Conservation (phyloP, 2,113 vertebrate species). For the Sylvia atricapilla region DNA sequence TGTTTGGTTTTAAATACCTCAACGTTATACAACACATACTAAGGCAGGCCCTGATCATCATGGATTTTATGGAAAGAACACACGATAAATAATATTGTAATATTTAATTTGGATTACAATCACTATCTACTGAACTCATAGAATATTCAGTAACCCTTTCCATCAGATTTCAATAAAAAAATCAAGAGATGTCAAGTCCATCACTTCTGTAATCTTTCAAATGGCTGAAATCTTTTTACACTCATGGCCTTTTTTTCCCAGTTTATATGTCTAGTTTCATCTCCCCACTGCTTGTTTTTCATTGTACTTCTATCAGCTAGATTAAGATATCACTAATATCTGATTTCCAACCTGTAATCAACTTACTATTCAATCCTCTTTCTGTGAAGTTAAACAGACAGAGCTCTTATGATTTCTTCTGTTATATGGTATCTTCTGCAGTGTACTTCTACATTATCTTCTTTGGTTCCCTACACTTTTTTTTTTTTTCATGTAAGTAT, state of each 20-base stretch:
- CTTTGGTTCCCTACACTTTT: accelerated
- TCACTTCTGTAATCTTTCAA: background rate
- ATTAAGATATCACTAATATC: background rate
- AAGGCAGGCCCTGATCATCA: background rate
- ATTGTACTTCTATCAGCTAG: background rate
- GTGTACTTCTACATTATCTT: background rate
- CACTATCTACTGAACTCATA: background rate
- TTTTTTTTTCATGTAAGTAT: background rate
- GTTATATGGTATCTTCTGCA: background rate
- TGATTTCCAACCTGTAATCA: background rate
- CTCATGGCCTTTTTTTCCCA: background rate
- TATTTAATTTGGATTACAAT: background rate
- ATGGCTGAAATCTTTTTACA: background rate
- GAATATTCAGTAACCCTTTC: background rate
- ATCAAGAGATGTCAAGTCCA: background rate
- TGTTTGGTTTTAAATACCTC: background rate
- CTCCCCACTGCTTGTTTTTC: background rate
- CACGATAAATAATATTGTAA: background rate
- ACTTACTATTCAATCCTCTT: background rate
- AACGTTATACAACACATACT: background rate
- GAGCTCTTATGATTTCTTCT: background rate
- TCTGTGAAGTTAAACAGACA: background rate
- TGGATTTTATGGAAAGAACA: background rate
- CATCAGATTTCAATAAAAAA: background rate
- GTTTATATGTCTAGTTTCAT: background rate